These are phyloP conservation scores for Drosophila parvula DNA, from an alignment of 1,140 invertebrate species.

Conservation along the genomic window DNA sequence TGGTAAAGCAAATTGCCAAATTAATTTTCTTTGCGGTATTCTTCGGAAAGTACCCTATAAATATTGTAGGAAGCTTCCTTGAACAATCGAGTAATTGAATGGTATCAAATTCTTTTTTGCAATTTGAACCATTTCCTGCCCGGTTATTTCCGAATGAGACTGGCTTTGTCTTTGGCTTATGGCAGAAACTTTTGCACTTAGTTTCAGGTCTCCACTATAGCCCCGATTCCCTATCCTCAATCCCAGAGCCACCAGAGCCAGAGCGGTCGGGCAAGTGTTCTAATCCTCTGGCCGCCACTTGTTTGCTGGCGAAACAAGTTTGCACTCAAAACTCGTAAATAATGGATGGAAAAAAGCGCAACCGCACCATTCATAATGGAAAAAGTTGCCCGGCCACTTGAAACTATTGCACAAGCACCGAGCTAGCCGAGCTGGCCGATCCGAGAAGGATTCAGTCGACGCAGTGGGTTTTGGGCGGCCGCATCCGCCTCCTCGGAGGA, in stretches of 20 bases:
- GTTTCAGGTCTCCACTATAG: conserved; percentile 33
- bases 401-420: conserved; percentile 75
- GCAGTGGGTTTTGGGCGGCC: background rate
- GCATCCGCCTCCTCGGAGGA: conserved; percentile 6
- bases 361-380: conserved; percentile 82
- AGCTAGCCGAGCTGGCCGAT: conserved; percentile 16
- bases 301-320: conserved; percentile 77
- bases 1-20: background rate
- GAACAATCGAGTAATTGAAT: conserved; percentile 7
- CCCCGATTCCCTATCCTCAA: conserved; percentile 1
- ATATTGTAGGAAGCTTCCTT: conserved; percentile 6
- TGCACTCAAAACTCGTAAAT: conserved; percentile 82
- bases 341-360: conserved; percentile 81
- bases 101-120: conserved; percentile 3
- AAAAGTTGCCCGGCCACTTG: conserved; percentile 76
- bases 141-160: conserved; percentile 32
- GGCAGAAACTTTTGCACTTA: conserved; percentile 71
- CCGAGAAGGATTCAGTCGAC: conserved; percentile 29
- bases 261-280: conserved; percentile 70
- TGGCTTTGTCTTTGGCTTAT: conserved; percentile 69
- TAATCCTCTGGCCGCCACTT: conserved; percentile 78
- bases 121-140: conserved; percentile 14
- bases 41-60: background rate
- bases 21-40: background rate
- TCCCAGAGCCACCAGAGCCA: conserved; percentile 13